A percentile compares a stretch with the other conserved stretches of the same genome.
These are phyloP conservation scores for Narcine bancroftii DNA, from an alignment of 2,113 vertebrate species.

Conservation along the genomic window DNA sequence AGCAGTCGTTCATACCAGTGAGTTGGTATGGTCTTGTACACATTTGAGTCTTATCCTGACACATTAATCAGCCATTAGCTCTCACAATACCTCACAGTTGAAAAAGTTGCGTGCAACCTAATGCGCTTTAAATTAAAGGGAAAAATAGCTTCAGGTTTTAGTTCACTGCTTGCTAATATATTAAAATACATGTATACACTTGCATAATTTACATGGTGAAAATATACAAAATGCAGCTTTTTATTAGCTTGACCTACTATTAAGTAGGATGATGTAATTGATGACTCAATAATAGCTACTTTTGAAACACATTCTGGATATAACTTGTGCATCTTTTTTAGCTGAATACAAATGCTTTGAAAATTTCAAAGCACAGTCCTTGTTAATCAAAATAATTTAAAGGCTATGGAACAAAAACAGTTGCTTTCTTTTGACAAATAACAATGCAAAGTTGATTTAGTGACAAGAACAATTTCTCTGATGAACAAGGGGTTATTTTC, in stretches of 20 bases:
- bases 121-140: background rate
- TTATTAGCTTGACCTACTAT: background rate
- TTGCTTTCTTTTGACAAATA: background rate
- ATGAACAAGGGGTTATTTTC: background rate
- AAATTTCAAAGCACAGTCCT: background rate
- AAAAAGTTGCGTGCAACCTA: background rate
- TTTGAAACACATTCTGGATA: background rate
- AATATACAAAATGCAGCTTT: background rate
- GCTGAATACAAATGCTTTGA: background rate
- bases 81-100: background rate
- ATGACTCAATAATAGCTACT: background rate
- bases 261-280: background rate
- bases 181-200: background rate
- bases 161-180: background rate
- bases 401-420: background rate
- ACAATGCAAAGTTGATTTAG: background rate
- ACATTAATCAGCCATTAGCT: slow-evolving; percentile 19
- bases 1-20: background rate
- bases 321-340: background rate
- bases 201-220: background rate
- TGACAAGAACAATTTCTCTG: slow-evolving; percentile 4
- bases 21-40: background rate
- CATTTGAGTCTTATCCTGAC: background rate
- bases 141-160: background rate
- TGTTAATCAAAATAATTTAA: background rate